A percentile compares a stretch with the other conserved stretches of the same genome.
phyloP scores from a whole-genome alignment of 1,140 invertebrate species.

The Sweltsa coloradensis region DNA sequence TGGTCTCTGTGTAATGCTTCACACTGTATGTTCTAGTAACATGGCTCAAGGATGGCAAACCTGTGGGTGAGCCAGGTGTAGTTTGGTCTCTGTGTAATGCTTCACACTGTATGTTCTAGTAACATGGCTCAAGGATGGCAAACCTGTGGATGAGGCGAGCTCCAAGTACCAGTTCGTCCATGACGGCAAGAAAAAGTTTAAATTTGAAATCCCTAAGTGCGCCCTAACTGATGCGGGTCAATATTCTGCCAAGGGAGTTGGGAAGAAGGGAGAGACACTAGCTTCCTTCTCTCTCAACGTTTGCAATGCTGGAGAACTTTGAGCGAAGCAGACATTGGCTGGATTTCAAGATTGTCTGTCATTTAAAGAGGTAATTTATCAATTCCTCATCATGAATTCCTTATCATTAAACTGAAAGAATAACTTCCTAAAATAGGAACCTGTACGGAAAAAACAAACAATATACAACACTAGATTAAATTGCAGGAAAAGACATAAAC shows the following conservation, averaged over 20 bases:
- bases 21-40: not conserved
- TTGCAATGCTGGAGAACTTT: constrained; percentile 14
- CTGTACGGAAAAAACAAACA: too few species aligned
- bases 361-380: too few species aligned
- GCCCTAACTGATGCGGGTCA: constrained; percentile 74
- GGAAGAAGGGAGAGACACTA: constrained; percentile 67
- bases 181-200: constrained; percentile 62
- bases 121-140: constrained; percentile 84
- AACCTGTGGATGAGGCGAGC: constrained; percentile 63
- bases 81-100: not conserved
- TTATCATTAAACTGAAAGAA: too few species aligned
- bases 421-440: too few species aligned
- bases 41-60: constrained; percentile 44
- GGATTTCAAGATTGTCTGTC: not conserved
- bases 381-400: too few species aligned
- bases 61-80: constrained; percentile 63
- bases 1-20: not conserved
- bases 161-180: constrained; percentile 69
- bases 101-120: constrained; percentile 30
- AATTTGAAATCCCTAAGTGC: constrained; percentile 57
- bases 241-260: constrained; percentile 76
- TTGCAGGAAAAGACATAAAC: too few species aligned
- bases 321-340: constrained; percentile 2
- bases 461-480: too few species aligned
- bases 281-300: constrained; percentile 83